Evolutionary conservation across 2,888 invertebrate species (phyloP).

Genomic region (Eilema caniola): DNA sequence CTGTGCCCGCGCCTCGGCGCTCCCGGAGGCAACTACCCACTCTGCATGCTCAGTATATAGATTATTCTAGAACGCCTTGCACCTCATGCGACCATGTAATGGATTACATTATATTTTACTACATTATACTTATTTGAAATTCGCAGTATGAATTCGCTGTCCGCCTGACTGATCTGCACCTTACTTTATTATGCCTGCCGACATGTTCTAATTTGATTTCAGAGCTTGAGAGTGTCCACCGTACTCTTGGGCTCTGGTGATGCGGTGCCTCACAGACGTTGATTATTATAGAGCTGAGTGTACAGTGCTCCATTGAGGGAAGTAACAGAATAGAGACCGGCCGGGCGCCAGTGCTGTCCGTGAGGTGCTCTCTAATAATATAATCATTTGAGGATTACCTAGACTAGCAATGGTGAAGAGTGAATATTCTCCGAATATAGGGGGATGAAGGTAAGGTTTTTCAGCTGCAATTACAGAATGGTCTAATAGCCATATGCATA

Average conservation of each 20-base stretch:
- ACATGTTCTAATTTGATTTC: background rate
- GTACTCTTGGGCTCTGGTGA: background rate
- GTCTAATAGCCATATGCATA: background rate
- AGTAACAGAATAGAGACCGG: background rate
- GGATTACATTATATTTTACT: slow-evolving; percentile 42
- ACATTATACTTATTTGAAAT: slow-evolving; percentile 7
- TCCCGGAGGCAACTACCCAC: slow-evolving; percentile 80
- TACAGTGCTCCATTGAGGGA: background rate
- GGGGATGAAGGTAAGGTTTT: background rate
- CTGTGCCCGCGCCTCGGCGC: slow-evolving; percentile 71
- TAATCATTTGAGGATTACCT: background rate
- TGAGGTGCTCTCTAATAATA: background rate
- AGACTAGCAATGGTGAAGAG: slow-evolving; percentile 9
- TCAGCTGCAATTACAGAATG: background rate
- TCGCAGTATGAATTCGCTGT: slow-evolving; percentile 18
- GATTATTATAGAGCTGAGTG: background rate
- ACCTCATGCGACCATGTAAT: slow-evolving; percentile 75
- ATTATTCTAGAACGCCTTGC: slow-evolving; percentile 78
- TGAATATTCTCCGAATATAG: background rate
- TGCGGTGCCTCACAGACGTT: background rate
- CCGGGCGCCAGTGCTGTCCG: background rate
- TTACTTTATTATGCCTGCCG: background rate
- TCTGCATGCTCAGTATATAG: slow-evolving; percentile 72
- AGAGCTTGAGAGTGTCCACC: background rate
- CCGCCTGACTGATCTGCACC: slow-evolving; percentile 4